Evolutionary conservation across 2,888 invertebrate genomes (phyloP), one percentile per base, ranked within the genome.

Genomic region (Digitonthophagus gazella): DNA sequence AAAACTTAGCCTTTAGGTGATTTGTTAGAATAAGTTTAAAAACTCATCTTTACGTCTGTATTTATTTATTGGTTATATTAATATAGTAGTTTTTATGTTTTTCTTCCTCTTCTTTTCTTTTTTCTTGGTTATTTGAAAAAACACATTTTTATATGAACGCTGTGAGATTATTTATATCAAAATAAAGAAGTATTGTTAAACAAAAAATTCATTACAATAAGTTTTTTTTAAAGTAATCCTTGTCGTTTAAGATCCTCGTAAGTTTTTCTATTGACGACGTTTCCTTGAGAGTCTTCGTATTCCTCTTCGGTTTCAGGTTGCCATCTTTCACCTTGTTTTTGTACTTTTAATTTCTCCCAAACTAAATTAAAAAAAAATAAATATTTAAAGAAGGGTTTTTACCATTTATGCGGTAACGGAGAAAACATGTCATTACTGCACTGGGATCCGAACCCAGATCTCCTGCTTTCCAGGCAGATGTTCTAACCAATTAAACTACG

Each of bases 191-290:
- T 44, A 44, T 44, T 44, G 28, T 44, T 44, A 44, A 44, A 44
- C 6, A 44, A 44, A 44, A 22, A 44, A 44, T 44, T 44, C 28
- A 6, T 44, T 44, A 44, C n/a, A n/a, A n/a, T n/a, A n/a, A n/a
- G n/a, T n/a, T n/a, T n/a, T n/a, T 8, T 44, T 88, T 89, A 99
- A 72, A 99, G 86, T 71, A 99, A 88, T 65, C 98, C 99, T 85
- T 99, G 99, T 80, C 99, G 87, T 83, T 98, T 98, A 75, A 99
- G 89, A 88, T 99, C 98, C 82, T 99, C 98, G 78, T 91, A 99
- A 0, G 98, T 99, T 83, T 98, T 98, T 73, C 96, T 91, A 83
- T 96, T 98, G 1, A 99, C 98, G 14, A 99, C 99, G 85, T 99
- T 99, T 11, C 99, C 99, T 76, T 92, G 89, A 0, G 97, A 97